Evolutionary conservation across 1,140 invertebrate species (phyloP).

Genomic region (Trichonephila clavipes): DNA sequence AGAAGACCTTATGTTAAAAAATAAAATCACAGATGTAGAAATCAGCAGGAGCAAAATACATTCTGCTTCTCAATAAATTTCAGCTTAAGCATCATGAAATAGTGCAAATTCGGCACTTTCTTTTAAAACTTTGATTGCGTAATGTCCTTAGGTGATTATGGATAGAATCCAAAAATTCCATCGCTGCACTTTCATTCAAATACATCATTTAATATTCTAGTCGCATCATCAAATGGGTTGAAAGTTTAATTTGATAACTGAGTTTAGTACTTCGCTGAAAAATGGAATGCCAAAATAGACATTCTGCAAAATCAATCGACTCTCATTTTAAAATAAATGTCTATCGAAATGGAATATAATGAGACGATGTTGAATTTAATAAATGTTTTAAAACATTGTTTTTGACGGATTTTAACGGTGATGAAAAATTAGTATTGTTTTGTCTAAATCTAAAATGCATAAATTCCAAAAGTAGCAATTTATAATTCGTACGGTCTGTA

Average conservation of each 20-base stretch:
- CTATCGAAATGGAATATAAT: too few relatives aligned
- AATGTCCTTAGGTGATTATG: slow-evolving; percentile 1
- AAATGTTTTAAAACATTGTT: neutral
- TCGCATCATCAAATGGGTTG: neutral
- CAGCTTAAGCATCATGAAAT: neutral
- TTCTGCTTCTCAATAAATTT: neutral
- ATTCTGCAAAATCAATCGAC: neutral
- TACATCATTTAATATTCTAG: neutral
- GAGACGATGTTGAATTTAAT: neutral
- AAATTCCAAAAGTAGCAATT: too few relatives aligned
- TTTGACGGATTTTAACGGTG: neutral
- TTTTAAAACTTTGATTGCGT: neutral
- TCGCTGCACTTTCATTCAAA: neutral
- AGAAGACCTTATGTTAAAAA: too few relatives aligned
- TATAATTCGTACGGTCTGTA: too few relatives aligned
- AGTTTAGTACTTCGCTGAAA: neutral
- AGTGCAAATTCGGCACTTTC: neutral
- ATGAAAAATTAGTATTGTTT: neutral
- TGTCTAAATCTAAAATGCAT: too few relatives aligned
- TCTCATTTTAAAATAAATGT: too few relatives aligned
- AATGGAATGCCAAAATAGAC: neutral
- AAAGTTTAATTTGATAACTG: slow-evolving; percentile 32
- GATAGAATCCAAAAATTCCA: neutral
- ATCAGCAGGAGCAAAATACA: neutral
- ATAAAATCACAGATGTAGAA: neutral